A percentile compares a stretch with the other conserved stretches of the same genome.
Conservation (phyloP, 35 echinoderm and acorn worm species). For the Patiria miniata region DNA sequence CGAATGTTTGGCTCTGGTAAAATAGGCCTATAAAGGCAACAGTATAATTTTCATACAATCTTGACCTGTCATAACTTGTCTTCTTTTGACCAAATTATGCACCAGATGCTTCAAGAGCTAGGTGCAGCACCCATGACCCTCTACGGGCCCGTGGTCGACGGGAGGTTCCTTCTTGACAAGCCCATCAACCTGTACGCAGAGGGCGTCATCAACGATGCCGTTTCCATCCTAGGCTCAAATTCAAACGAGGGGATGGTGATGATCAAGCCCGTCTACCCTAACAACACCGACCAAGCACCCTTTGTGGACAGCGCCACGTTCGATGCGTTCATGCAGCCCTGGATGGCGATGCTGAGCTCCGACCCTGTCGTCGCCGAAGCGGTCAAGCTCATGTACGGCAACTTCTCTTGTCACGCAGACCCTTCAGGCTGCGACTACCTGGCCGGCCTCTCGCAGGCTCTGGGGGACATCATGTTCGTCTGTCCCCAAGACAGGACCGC, state of each 20-base stretch:
- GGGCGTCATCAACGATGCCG: neutral
- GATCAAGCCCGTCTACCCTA: neutral
- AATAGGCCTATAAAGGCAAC: no score
- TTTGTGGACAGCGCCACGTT: neutral
- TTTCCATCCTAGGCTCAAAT: neutral
- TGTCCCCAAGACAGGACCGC: slow-evolving; percentile 5
- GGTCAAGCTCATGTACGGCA: neutral
- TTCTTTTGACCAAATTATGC: no score
- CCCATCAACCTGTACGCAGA: neutral
- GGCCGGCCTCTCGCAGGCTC: neutral
- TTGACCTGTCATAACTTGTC: no score
- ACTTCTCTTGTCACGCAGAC: neutral
- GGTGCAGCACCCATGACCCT: neutral
- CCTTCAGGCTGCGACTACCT: neutral
- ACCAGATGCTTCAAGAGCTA: no score
- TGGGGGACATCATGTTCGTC: neutral
- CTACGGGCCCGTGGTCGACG: neutral
- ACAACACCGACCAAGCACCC: neutral
- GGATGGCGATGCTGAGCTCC: neutral
- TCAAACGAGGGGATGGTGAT: neutral
- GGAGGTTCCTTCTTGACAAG: neutral
- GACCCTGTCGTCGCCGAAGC: neutral
- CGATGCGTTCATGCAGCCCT: neutral
- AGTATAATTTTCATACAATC: no score
- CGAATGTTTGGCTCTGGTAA: no score